Conservation (phyloP, 1,140 invertebrate species). For the Hyles vespertilio region DNA sequence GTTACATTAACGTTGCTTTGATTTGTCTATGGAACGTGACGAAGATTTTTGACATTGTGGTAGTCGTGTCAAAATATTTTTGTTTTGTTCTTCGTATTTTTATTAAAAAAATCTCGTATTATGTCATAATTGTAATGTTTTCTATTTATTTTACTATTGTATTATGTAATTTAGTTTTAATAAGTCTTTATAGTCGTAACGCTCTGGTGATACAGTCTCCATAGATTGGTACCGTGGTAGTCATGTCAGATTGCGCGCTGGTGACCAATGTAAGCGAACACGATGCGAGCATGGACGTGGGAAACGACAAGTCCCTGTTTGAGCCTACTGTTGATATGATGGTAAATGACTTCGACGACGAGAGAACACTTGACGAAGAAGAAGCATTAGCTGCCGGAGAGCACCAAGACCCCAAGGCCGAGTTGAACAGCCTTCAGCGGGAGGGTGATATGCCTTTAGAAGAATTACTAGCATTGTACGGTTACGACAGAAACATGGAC, state of each 20-base stretch:
- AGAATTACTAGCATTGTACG: conserved; percentile 92
- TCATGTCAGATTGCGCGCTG: conserved; percentile 74
- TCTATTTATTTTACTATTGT: conserved; percentile 35
- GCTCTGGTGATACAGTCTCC: conserved; percentile 47
- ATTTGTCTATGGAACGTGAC: not conserved
- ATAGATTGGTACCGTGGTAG: conserved; percentile 49
- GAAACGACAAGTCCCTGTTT: conserved; percentile 76
- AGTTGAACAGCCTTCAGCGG: conserved; percentile 91
- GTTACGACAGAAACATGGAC: conserved; percentile 78
- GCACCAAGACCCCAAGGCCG: conserved; percentile 86
- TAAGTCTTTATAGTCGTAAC: conserved; percentile 40
- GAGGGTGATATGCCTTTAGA: conserved; percentile 97
- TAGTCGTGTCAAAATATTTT: conserved; percentile 71
- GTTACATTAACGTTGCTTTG: too few species aligned
- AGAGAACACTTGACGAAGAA: conserved; percentile 96
- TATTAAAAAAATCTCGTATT: conserved; percentile 32
- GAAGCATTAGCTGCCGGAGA: conserved; percentile 93
- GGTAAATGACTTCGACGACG: conserved; percentile 98
- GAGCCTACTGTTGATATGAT: conserved; percentile 91
- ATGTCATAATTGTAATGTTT: conserved; percentile 45
- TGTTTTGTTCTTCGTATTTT: conserved; percentile 60
- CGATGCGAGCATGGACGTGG: conserved; percentile 74
- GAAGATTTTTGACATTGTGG: conserved; percentile 13
- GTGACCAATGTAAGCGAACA: conserved; percentile 71
- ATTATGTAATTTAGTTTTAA: conserved; percentile 27